Evolutionary conservation across 1,140 invertebrate species (phyloP).

Genomic region (Drosophila busckii): DNA sequence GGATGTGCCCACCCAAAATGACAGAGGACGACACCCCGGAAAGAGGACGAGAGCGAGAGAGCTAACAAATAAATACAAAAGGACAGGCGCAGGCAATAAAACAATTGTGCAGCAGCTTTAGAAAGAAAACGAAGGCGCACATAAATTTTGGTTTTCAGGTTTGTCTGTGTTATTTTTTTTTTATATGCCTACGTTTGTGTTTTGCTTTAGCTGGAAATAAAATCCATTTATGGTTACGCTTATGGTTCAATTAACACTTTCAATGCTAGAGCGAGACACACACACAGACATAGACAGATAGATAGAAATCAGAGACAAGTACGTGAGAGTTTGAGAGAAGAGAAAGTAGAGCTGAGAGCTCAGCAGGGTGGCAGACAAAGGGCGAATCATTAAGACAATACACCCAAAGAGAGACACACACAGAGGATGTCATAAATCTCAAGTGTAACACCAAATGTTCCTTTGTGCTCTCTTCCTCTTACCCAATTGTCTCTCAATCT

Average conservation of each 20-base stretch:
- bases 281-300: constrained; percentile 15
- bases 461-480: constrained; percentile 13
- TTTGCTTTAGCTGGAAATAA: constrained; percentile 65
- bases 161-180: constrained; percentile 1
- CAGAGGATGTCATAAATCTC: constrained; percentile 74
- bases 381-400: constrained; percentile 64
- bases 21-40: constrained; percentile 42
- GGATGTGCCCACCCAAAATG: constrained; percentile 49
- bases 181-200: no score
- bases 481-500: constrained; percentile 21
- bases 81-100: constrained; percentile 51
- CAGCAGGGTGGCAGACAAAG: constrained; percentile 55
- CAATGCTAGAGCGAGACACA: constrained; percentile 37
- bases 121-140: constrained; percentile 22
- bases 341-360: constrained; percentile 59
- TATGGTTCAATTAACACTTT: constrained; percentile 78
- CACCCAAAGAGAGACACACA: constrained; percentile 23
- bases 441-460: constrained; percentile 66
- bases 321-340: constrained; percentile 33
- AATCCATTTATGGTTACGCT: constrained; percentile 78
- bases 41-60: constrained; percentile 11
- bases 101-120: constrained; percentile 32
- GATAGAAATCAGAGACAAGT: constrained; percentile 13
- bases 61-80: constrained; percentile 42
- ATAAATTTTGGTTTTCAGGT: constrained; percentile 62